Conservation (phyloP, 1,140 invertebrate species). For the Cotesia vestalis region DNA sequence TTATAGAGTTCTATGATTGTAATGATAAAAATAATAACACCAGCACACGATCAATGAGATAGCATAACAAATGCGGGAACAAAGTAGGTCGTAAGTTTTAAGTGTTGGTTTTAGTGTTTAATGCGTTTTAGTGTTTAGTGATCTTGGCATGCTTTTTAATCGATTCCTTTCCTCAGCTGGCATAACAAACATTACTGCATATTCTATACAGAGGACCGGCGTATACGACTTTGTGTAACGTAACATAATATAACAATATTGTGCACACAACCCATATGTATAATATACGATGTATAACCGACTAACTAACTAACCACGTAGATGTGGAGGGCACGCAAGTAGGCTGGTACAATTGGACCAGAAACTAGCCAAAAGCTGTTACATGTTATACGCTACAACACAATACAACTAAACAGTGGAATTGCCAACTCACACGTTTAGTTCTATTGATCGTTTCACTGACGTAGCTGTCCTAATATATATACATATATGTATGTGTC, state of each 20-base stretch:
- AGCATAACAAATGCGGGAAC: conserved; percentile 6
- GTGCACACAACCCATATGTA: too few relatives aligned
- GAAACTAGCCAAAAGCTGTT: conserved; percentile 21
- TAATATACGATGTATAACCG: too few relatives aligned
- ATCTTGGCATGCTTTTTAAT: conserved; percentile 21
- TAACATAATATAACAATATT: too few relatives aligned
- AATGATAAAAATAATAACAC: conserved; percentile 3
- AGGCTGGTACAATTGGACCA: conserved; percentile 6
- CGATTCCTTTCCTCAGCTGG: conserved; percentile 1
- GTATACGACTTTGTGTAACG: too few relatives aligned
- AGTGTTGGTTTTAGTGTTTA: not conserved
- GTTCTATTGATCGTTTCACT: too few relatives aligned
- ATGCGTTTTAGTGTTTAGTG: not conserved
- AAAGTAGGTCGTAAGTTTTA: conserved; percentile 19
- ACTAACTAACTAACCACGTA: too few relatives aligned
- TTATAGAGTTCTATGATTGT: not conserved
- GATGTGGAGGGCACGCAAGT: not conserved
- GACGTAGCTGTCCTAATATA: not conserved
- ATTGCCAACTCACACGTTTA: too few relatives aligned
- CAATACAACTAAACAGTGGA: not conserved
- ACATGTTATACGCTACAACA: not conserved
- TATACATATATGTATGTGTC: not conserved
- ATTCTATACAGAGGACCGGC: too few relatives aligned
- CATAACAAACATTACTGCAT: not conserved
- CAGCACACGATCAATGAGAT: conserved; percentile 10